Percentiles rank a stretch among this genome's conserved stretches.
Evolutionary conservation across 2,797 vertebrate species (phyloP).

Genomic region (Sitta carolinensis): DNA sequence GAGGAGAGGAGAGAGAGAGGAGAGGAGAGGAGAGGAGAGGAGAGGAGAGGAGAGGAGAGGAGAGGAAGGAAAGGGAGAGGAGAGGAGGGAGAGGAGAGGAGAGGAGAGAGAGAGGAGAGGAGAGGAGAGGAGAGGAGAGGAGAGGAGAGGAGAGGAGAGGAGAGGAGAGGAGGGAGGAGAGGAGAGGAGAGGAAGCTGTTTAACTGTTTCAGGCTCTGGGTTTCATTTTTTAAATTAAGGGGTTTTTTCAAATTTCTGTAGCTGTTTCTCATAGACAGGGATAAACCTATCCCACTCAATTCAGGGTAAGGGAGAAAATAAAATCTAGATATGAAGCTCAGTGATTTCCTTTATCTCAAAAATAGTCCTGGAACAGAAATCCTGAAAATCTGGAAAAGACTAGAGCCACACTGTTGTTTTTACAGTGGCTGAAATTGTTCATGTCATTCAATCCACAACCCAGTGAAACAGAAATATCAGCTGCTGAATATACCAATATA

Average conservation of each 20-base stretch:
- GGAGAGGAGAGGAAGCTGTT: not conserved
- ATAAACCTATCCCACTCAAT: not conserved
- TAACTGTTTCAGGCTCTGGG: not conserved
- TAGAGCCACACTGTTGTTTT: not conserved
- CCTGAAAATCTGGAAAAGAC: not conserved
- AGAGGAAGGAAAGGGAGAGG: accelerated
- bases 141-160: too few species aligned
- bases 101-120: too few species aligned
- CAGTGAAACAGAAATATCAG: not conserved
- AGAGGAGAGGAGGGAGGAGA: accelerated
- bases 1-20: accelerated
- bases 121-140: too few species aligned
- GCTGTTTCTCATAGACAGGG: not conserved
- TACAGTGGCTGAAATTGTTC: not conserved
- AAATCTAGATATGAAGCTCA: not conserved
- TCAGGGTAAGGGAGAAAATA: not conserved
- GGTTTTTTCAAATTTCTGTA: not conserved
- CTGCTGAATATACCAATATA: not conserved
- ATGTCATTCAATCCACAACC: not conserved
- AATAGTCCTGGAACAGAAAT: not conserved
- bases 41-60: too few species aligned
- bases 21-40: accelerated
- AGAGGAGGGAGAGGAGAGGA: not conserved
- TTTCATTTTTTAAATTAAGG: not conserved
- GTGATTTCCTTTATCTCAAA: not conserved